phyloP scores from a whole-genome alignment of 92 coral and sea anemone species.

The Galaxea fascicularis region DNA sequence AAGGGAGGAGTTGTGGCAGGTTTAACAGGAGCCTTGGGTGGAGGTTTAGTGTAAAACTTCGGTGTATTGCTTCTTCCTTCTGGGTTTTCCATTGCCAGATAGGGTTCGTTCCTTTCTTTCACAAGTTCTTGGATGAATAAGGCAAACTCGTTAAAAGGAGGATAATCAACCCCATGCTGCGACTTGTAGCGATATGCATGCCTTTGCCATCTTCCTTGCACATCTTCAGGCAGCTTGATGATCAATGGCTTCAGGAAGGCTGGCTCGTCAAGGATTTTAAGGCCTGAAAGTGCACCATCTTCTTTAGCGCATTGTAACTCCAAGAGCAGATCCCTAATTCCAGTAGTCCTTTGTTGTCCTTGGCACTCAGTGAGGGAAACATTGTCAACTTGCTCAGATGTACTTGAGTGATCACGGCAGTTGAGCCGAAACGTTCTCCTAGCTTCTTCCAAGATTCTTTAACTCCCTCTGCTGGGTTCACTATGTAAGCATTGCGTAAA shows the following conservation, averaged over 20 bases:
- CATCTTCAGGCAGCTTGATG: slow-evolving; percentile 49
- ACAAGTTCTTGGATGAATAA: slow-evolving; percentile 54
- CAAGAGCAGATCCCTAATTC: slow-evolving; percentile 62
- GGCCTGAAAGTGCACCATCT: slow-evolving; percentile 56
- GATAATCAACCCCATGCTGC: slow-evolving; percentile 47
- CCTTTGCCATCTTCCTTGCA: slow-evolving; percentile 73
- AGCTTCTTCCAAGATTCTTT: slow-evolving; percentile 16
- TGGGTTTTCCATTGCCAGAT: slow-evolving; percentile 30
- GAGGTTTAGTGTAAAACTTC: neutral
- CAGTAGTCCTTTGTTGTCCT: slow-evolving; percentile 36
- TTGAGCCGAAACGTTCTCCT: slow-evolving; percentile 34
- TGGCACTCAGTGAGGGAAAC: neutral
- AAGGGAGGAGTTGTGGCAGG: neutral
- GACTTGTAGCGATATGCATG: slow-evolving; percentile 57
- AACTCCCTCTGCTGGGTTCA: neutral
- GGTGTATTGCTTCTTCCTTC: neutral
- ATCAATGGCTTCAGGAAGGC: slow-evolving; percentile 50
- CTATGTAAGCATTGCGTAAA: slow-evolving; percentile 14
- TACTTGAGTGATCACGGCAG: neutral
- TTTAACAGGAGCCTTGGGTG: neutral
- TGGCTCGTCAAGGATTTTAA: slow-evolving; percentile 62
- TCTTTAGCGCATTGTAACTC: slow-evolving; percentile 63
- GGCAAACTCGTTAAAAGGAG: slow-evolving; percentile 59
- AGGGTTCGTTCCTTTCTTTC: slow-evolving; percentile 63
- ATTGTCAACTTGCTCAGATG: slow-evolving; percentile 9